These are phyloP conservation scores for Cryptoblepharus egeriae DNA, from an alignment of 2,797 vertebrate species.

Conservation along the genomic window DNA sequence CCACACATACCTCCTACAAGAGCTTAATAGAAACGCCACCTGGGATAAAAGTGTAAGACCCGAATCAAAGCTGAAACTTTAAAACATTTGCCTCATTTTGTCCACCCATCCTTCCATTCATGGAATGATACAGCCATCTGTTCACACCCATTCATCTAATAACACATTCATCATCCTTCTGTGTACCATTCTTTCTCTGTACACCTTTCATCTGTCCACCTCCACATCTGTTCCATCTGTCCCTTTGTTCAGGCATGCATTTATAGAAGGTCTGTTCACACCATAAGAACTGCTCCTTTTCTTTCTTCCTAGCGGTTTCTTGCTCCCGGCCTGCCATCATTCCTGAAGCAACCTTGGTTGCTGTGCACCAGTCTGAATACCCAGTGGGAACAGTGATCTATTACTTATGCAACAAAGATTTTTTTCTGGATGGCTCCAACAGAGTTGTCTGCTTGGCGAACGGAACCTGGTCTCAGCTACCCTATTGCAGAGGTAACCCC, in stretches of 20 bases:
- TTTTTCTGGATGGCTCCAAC: slow-evolving; percentile 82
- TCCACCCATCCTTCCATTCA: background rate
- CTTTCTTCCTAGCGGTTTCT: slow-evolving; percentile 71
- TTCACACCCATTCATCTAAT: background rate
- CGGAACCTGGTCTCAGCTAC: slow-evolving; percentile 81
- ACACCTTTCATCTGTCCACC: background rate
- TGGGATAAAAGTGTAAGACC: background rate
- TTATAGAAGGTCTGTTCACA: background rate
- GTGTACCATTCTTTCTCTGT: background rate
- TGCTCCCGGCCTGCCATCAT: slow-evolving; percentile 80
- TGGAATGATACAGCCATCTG: background rate
- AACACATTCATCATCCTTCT: background rate
- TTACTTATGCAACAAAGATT: slow-evolving; percentile 85
- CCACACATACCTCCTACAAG: background rate
- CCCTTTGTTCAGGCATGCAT: too few species aligned
- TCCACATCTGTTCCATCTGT: background rate
- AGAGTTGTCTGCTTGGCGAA: slow-evolving; percentile 79
- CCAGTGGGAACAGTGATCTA: slow-evolving; percentile 83
- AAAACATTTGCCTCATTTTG: background rate
- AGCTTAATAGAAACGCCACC: background rate
- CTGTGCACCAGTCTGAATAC: slow-evolving; percentile 82
- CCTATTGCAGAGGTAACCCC: slow-evolving; percentile 81
- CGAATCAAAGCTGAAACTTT: background rate
- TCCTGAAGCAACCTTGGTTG: slow-evolving; percentile 82
- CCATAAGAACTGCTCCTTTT: slow-evolving; percentile 55